Conservation (phyloP, 1,140 invertebrate species). For the Diabrotica virgifera region DNA sequence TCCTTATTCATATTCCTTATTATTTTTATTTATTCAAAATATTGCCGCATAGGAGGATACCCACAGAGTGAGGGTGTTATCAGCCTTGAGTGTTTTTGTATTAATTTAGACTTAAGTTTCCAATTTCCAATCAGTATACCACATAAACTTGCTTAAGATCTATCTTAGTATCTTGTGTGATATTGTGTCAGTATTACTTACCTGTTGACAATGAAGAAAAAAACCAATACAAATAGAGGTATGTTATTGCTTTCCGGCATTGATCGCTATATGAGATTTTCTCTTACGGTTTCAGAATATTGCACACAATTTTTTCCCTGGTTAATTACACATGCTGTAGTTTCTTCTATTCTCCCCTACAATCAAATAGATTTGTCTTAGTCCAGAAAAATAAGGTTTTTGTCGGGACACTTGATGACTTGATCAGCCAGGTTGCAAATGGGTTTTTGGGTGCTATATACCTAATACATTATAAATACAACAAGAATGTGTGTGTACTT, state of each 20-base stretch:
- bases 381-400: no score
- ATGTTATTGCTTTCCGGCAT: neutral
- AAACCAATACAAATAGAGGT: neutral
- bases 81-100: neutral
- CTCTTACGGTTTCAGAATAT: no score
- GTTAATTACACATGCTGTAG: no score
- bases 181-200: neutral
- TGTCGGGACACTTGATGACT: no score
- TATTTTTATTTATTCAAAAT: slow-evolving; percentile 3
- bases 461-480: no score
- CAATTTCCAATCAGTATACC: neutral
- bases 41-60: neutral
- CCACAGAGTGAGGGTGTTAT: slow-evolving; percentile 7
- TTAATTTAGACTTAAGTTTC: neutral
- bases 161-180: neutral
- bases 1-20: neutral
- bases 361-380: no score
- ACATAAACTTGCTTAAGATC: neutral
- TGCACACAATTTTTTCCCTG: no score
- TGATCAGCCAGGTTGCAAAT: no score
- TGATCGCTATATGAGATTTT: no score
- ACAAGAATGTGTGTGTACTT: no score
- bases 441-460: no score
- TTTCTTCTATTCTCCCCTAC: no score
- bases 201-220: neutral